A percentile compares a stretch with the other conserved stretches of the same genome.
phyloP scores from a whole-genome alignment of 2,113 vertebrate genomes.

The Bettongia penicillata region DNA sequence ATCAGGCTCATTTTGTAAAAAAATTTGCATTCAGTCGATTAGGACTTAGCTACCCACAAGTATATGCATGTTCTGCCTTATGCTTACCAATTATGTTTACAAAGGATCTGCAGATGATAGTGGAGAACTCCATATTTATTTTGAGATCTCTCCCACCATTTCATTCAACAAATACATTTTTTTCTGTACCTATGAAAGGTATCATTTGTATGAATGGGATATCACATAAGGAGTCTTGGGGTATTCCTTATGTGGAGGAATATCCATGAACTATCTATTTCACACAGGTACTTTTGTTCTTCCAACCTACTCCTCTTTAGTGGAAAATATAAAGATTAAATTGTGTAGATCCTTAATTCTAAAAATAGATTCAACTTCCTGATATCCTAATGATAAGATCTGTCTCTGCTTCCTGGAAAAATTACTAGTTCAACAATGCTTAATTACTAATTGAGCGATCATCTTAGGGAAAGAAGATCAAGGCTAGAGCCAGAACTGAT shows the following conservation, averaged over 20 bases:
- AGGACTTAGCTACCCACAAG: background rate
- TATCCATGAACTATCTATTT: background rate
- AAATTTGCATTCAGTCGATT: background rate
- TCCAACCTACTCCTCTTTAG: slow-evolving; percentile 27
- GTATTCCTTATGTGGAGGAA: background rate
- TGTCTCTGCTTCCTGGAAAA: slow-evolving; percentile 41
- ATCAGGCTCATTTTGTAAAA: background rate
- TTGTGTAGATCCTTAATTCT: slow-evolving; percentile 30
- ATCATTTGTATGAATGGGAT: background rate
- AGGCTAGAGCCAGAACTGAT: slow-evolving; percentile 28
- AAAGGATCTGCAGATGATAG: slow-evolving; percentile 13
- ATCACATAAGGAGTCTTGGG: background rate
- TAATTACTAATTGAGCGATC: slow-evolving; percentile 33
- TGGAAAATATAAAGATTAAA: slow-evolving; percentile 42
- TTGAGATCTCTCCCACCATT: background rate
- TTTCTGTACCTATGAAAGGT: background rate
- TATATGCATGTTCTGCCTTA: background rate
- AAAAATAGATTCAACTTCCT: slow-evolving; percentile 40
- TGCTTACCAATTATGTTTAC: background rate
- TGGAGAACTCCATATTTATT: background rate
- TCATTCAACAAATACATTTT: background rate
- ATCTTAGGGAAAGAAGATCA: slow-evolving; percentile 41
- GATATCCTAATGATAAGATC: slow-evolving; percentile 34
- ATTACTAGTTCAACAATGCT: slow-evolving; percentile 44
- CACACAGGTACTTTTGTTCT: background rate